Evolutionary conservation across 2,888 invertebrate genomes (phyloP).

Genomic region (Tetragnatha montana): DNA sequence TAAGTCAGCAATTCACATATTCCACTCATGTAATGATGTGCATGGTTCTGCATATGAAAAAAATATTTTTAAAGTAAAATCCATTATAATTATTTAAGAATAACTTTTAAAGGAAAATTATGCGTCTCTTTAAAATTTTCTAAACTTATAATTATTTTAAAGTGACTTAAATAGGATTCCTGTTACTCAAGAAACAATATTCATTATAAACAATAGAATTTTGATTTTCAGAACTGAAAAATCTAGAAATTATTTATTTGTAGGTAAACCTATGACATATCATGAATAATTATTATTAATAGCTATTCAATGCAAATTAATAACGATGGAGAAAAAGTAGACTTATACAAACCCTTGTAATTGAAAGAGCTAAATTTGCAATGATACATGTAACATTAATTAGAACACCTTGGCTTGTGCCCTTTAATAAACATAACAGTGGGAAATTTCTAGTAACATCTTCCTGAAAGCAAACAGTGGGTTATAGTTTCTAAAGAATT

Average conservation of each 20-base stretch:
- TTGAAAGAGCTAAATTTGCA: conserved; percentile 50
- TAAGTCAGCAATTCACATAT: conserved; percentile 52
- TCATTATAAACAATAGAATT: too few species aligned
- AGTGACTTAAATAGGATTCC: too few species aligned
- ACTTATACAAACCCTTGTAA: conserved; percentile 29
- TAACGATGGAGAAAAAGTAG: too few species aligned
- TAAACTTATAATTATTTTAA: too few species aligned
- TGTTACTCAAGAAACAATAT: too few species aligned
- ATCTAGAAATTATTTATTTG: too few species aligned
- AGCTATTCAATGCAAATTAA: too few species aligned
- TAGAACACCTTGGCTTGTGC: conserved; percentile 45
- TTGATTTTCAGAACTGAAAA: too few species aligned
- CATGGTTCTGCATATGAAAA: conserved; percentile 10
- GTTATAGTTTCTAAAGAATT: neutral
- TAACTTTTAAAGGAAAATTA: neutral
- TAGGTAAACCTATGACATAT: too few species aligned
- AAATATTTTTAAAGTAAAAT: too few species aligned
- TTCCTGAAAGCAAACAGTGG: conserved; percentile 52
- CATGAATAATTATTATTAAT: too few species aligned
- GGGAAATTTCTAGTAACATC: conserved; percentile 43
- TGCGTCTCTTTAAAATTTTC: too few species aligned
- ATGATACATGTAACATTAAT: conserved; percentile 55
- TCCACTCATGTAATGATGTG: conserved; percentile 47
- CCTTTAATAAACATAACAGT: conserved; percentile 52
- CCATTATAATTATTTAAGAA: neutral